Base-by-base conservation (phyloP, 1,140 invertebrate genomes). In the Scaptomyza pallida region DNA sequence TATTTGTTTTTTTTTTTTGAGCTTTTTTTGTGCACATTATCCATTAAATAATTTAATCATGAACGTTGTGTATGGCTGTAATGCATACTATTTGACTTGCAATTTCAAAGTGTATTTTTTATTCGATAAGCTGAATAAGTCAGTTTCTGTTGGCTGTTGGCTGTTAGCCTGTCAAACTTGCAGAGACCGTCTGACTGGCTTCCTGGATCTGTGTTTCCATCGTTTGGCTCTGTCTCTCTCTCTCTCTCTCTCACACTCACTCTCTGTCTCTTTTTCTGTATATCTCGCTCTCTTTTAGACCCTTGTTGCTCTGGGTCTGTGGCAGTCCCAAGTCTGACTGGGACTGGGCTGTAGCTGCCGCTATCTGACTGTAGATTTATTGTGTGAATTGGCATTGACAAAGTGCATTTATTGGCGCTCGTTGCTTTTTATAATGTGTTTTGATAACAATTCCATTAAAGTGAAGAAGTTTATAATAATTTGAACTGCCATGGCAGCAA, bases 401-500 rank as follows among this genome's bases (percentile, higher is more conserved):
- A 82, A 86, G 82, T 86, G 82, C 82, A 86, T 82, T 86, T 86
- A 83, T 80, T 82, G 70, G 62, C 77, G 70, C 59, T 73, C 71
- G 67, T 60, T 77, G 75, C 52, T 72, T 72, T 77, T 86, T 85
- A 81, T 86, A 85, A 85, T 85, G 81, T 85, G 81, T 86, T 85
- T 85, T 85, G 81, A 85, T 85, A 85, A 85, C 81, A 86, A 85
- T 85, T 85, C 81, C 81, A 85, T 85, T 85, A 85, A 85, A 85
- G 81, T 85, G 81, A 85, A 85, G 81, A 85, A 85, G 81, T 85
- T 85, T 86, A 86, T 85, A 85, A 85, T 85, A 85, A 85, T 85
- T 72, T 72, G 61, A 75, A 72, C 62, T 62, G 72, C 55, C 60
- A 70, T 21, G 52, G n/a, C 35, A 54, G 44, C 17, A 4, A 10